Base-by-base conservation (phyloP, 2,113 vertebrate species). In the Mystacornis crossleyi region DNA sequence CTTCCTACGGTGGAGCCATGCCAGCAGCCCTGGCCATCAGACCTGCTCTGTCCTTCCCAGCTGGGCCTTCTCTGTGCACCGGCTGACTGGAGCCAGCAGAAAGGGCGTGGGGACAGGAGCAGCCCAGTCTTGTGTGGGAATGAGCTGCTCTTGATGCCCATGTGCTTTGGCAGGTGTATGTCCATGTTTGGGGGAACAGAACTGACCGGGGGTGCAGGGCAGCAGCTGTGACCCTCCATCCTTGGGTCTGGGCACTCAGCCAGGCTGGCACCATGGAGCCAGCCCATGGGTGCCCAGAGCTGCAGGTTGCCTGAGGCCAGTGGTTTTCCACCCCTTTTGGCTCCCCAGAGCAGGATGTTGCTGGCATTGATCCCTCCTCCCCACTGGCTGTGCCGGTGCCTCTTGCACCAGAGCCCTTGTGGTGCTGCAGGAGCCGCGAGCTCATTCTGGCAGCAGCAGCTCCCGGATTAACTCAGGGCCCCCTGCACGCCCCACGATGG, bases 261-360 rank as follows among this genome's bases (percentile, higher is more conserved):
- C 36, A 6, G 28, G 28, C 62, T 75, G 64, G 58, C 25, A 53
- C 34, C 1, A 2, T 42, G 29, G 19, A 50, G 29, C 43, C 0
- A 1, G 29, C 26, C 45, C 2, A 1, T 0, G 2, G 12, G 38
- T 2, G 0, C 40, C 3, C 0, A 14, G 14, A 14, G n/a, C 54
- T 58, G 29, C 26, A 17, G 31, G 50, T n/a, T 48, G 55, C 67
- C 66, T 3, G 14, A 74, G 42, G 16, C 43, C 2, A 0, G 18
- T 57, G 66, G 15, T 33, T 89, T 77, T 43, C 58, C 64, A 57
- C 11, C 26, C 9, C 2, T 62, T 77, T 45, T 42, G 31, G n/a
- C 31, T 42, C n/a, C n/a, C 42, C 6, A 4, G 45, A 34, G 69
- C 1, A 4, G 34, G 69, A 14, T 1, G 3, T 16, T 31, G 66